Evolutionary conservation across 2,888 invertebrate genomes (phyloP).

Genomic region (Coenonympha arcania): DNA sequence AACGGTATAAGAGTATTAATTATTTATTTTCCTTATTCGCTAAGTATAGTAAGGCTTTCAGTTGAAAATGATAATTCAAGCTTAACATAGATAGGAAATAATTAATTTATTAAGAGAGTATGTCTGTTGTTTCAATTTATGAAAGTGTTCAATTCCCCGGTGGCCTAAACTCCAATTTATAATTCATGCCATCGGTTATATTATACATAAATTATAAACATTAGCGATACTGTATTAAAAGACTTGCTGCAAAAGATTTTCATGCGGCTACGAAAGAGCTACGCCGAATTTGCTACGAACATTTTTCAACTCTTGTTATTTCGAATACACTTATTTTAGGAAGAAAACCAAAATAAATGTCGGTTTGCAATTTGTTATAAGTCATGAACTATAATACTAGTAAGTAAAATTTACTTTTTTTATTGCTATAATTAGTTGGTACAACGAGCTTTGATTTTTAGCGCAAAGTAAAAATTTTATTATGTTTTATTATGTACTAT

Average conservation of each 20-base stretch:
- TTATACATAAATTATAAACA: too few relatives aligned
- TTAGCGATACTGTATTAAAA: constrained; percentile 6
- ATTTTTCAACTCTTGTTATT: neutral
- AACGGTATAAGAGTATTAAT: constrained; percentile 3
- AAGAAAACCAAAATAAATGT: too few relatives aligned
- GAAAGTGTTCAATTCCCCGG: constrained; percentile 44
- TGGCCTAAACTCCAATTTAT: constrained; percentile 14
- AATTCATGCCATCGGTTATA: constrained; percentile 4
- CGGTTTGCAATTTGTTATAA: too few relatives aligned
- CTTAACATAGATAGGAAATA: constrained; percentile 41
- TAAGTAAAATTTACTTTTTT: too few relatives aligned
- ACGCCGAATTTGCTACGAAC: constrained; percentile 4
- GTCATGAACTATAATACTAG: too few relatives aligned
- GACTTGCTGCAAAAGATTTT: constrained; percentile 7
- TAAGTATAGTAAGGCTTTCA: neutral
- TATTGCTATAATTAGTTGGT: too few relatives aligned
- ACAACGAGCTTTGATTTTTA: too few relatives aligned
- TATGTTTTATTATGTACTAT: too few relatives aligned
- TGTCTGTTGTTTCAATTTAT: constrained; percentile 46
- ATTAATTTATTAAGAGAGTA: constrained; percentile 35
- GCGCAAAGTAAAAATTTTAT: too few relatives aligned
- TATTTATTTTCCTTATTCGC: constrained; percentile 6
- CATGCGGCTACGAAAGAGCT: neutral
- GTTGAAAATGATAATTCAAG: constrained; percentile 24
- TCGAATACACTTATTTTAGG: too few relatives aligned